Percentiles rank a stretch among this genome's conserved stretches.
Evolutionary conservation across 1,140 invertebrate species (phyloP).

Genomic region (Camponotus floridanus): DNA sequence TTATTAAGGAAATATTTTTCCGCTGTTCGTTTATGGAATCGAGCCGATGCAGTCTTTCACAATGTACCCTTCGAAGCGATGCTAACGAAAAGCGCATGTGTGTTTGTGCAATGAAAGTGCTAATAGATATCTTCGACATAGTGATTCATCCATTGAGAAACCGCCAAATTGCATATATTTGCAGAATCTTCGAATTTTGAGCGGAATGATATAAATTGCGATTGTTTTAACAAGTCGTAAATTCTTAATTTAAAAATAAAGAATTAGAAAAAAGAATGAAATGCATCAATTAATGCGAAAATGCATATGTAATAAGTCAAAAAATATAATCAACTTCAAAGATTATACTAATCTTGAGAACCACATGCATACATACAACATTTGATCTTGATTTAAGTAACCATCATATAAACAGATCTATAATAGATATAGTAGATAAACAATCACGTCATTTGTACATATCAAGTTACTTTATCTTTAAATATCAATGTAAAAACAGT

Average conservation of each 20-base stretch:
- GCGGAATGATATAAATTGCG: constrained; percentile 8
- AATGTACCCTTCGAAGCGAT: not conserved
- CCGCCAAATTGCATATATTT: constrained; percentile 14
- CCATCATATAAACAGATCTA: not conserved
- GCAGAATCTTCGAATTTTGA: not conserved
- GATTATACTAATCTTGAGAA: not conserved
- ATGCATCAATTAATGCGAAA: not conserved
- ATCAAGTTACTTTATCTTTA: not conserved
- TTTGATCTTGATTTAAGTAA: not conserved
- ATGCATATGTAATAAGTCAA: not conserved
- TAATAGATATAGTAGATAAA: not conserved
- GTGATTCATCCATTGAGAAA: constrained; percentile 44
- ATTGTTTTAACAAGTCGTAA: not conserved
- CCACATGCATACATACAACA: not conserved
- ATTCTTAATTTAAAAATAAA: not conserved
- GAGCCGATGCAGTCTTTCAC: constrained; percentile 9
- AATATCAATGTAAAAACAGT: not conserved
- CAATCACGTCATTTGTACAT: not conserved
- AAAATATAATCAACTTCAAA: not conserved
- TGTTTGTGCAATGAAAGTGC: constrained; percentile 52
- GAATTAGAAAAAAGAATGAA: not conserved
- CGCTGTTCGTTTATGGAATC: constrained; percentile 10
- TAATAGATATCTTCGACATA: constrained; percentile 33
- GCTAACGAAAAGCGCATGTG: constrained; percentile 20
- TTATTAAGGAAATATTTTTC: constrained; percentile 46